phyloP scores from a whole-genome alignment of 2,888 invertebrate genomes.

The Sinotaia quadrata region DNA sequence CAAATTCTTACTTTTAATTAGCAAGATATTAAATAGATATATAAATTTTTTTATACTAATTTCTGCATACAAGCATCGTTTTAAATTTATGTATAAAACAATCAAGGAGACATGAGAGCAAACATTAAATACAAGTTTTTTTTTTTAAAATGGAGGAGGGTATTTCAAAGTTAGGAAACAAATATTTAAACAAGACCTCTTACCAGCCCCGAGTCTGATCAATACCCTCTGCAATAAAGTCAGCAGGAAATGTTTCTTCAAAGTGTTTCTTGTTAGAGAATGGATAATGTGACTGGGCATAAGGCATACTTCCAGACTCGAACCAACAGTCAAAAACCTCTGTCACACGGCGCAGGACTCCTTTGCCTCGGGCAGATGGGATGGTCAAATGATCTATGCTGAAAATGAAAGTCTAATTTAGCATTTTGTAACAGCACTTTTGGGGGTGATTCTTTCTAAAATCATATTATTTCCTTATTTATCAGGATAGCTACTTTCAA shows the following conservation, averaged over 20 bases:
- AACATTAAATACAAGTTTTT: neutral
- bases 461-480: no score
- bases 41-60: no score
- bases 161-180: neutral
- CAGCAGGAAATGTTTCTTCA: slow-evolving; percentile 87
- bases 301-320: slow-evolving; percentile 99
- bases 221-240: slow-evolving; percentile 99
- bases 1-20: no score
- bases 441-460: no score
- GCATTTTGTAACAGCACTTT: no score
- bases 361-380: slow-evolving; percentile 88
- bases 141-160: neutral
- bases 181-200: slow-evolving; percentile 28
- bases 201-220: slow-evolving; percentile 97
- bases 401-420: no score
- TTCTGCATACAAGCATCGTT: no score
- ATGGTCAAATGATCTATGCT: slow-evolving; percentile 92
- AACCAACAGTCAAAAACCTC: slow-evolving; percentile 99
- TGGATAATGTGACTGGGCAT: slow-evolving; percentile 84
- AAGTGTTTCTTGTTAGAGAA: slow-evolving; percentile 86
- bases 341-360: slow-evolving; percentile 86
- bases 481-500: no score
- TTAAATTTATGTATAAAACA: neutral
- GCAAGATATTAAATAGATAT: no score
- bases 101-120: neutral